Conservation (phyloP, 1,140 invertebrate genomes). For the Aphelenchoides besseyi region DNA sequence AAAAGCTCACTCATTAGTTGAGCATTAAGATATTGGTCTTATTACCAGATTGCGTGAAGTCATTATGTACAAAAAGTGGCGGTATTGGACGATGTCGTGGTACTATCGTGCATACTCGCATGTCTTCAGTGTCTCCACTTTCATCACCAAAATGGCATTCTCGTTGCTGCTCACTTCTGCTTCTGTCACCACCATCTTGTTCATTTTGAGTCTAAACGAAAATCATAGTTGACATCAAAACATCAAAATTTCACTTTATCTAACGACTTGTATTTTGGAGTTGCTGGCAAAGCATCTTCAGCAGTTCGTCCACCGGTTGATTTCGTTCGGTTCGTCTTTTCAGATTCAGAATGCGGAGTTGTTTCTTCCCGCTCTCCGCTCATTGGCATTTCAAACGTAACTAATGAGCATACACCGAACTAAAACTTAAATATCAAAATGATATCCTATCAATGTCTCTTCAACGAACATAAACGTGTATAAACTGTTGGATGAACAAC, state of each 20-base stretch:
- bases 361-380: background rate
- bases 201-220: background rate
- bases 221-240: background rate
- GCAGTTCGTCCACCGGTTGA: background rate
- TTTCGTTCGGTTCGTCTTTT: background rate
- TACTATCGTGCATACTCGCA: slow-evolving; percentile 4
- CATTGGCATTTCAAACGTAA: background rate
- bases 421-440: background rate
- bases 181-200: background rate
- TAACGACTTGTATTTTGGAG: slow-evolving; percentile 11
- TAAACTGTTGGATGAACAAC: no score
- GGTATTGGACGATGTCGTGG: background rate
- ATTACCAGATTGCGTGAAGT: background rate
- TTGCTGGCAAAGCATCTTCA: slow-evolving; percentile 2
- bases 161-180: background rate
- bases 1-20: background rate
- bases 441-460: no score
- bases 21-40: background rate
- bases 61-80: background rate
- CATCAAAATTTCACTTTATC: background rate
- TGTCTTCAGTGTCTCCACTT: background rate
- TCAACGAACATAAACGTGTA: no score
- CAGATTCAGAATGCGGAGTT: background rate
- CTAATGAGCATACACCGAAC: background rate
- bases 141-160: background rate